phyloP scores from a whole-genome alignment of 92 coral and sea anemone species.

The Umimayanthus chanpuru region DNA sequence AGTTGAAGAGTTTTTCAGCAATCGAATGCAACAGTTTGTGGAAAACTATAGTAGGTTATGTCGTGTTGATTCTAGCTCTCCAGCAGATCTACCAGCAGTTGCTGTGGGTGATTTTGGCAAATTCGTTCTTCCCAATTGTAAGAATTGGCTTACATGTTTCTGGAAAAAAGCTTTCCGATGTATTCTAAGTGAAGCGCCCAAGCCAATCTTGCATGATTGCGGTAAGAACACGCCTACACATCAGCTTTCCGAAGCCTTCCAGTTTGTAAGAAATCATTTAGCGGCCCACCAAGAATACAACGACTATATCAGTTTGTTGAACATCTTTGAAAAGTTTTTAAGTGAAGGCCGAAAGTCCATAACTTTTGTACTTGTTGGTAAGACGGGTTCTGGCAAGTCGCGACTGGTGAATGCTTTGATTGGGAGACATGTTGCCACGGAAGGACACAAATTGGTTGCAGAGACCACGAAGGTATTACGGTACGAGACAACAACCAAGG shows the following conservation, averaged over 20 bases:
- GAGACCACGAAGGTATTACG: background rate
- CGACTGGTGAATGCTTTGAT: background rate
- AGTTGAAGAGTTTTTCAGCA: background rate
- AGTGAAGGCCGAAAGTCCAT: background rate
- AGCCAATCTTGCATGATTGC: too few species aligned
- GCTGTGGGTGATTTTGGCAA: slow-evolving; percentile 10
- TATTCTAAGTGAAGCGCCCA: background rate
- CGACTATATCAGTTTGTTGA: background rate
- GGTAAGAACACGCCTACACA: background rate
- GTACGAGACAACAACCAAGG: slow-evolving; percentile 1
- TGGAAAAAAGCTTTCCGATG: background rate
- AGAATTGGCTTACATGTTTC: background rate
- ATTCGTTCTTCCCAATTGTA: background rate
- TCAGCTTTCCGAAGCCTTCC: background rate
- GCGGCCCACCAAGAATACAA: background rate
- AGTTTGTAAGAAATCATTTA: background rate
- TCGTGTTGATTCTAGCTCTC: background rate
- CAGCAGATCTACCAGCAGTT: background rate
- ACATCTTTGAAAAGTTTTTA: background rate
- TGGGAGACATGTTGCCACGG: background rate
- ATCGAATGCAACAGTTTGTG: background rate
- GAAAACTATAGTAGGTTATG: background rate
- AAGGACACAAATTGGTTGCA: slow-evolving; percentile 3
- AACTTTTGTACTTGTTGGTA: background rate
- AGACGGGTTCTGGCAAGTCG: too few species aligned